Evolutionary conservation across 2,113 vertebrate genomes (phyloP), one percentile per base, ranked within the genome.

Genomic region (Callospermophilus lateralis): DNA sequence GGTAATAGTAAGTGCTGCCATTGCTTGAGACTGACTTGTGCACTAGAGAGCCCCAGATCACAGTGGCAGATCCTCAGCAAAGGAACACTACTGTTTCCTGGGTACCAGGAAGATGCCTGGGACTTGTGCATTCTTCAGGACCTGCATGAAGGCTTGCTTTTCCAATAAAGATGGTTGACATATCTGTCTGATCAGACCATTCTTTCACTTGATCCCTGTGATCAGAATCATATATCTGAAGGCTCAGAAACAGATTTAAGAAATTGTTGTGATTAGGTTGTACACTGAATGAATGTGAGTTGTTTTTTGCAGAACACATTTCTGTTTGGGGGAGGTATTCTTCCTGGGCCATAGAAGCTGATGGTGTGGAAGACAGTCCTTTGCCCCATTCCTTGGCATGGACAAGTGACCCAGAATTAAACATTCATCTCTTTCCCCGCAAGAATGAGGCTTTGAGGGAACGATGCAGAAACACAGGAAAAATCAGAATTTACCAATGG

Each of bases 241-340:
- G 79, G 34, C 51, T 95, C 51, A 63, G 68, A 90, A 81, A 93
- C 28, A 72, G 58, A 77, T 13, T 8, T 34, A 55, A 89, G 70
- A 70, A 83, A 81, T 58, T 34, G 26, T 7, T 48, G 32, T 34
- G 37, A 73, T 30, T 0, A 10, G 37, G 28, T 20, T 32, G 55
- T 6, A 39, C 16, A 17, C 13, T 74, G 48, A 83, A 34, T 17
- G 15, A 65, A 61, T 1, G 20, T 4, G 13, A 79, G 39, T 22
- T 68, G 13, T 9, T 19, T n/a, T 92, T 93, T 84, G 58, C 65
- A 58, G 81, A 74, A 70, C 32, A 6, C 17, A 26, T 80, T 93
- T 19, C 39, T 72, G 28, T 51, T 55, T 39, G 4, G 13, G 1
- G 39, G 65, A 28, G 6, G 34, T 24, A 4, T 20, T 28, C 55